These are phyloP conservation scores for Oplegnathus fasciatus DNA, from an alignment of 2,113 vertebrate species.

Conservation along the genomic window DNA sequence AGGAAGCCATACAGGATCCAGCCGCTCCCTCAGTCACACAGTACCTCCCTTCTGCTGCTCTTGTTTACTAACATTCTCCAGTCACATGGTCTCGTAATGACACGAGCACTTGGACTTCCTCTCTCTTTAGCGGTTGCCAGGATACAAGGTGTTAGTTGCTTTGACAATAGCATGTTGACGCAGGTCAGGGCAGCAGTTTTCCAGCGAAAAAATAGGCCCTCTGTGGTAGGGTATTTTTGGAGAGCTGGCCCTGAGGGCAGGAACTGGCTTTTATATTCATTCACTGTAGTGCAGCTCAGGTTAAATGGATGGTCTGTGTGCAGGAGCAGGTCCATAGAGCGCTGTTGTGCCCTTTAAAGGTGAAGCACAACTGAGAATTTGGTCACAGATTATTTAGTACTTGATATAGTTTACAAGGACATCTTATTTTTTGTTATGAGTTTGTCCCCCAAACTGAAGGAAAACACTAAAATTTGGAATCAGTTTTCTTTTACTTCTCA, in stretches of 20 bases:
- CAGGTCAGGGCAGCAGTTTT: conserved; percentile 65
- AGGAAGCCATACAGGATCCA: neutral
- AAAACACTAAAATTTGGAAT: neutral
- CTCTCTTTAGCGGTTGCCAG: conserved; percentile 59
- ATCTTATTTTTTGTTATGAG: neutral
- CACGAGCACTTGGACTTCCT: conserved; percentile 69
- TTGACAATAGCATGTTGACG: conserved; percentile 79
- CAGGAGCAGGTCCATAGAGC: neutral
- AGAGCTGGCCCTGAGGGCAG: conserved; percentile 51
- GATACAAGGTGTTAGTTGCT: conserved; percentile 71
- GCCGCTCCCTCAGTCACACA: neutral
- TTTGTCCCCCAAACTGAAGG: neutral
- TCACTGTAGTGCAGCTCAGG: conserved; percentile 24
- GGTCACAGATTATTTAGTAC: neutral
- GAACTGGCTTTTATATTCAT: conserved; percentile 63
- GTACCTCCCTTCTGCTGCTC: conserved; percentile 13
- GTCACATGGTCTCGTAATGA: conserved; percentile 70
- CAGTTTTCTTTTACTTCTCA: neutral
- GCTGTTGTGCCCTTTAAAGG: conserved; percentile 28
- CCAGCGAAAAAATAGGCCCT: conserved; percentile 32
- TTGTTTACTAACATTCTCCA: conserved; percentile 77
- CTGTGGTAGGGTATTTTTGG: conserved; percentile 51
- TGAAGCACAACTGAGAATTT: conserved; percentile 1
- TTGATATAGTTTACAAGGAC: neutral
- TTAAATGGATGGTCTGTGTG: conserved; percentile 27